Base-by-base conservation (phyloP, 1,140 invertebrate genomes). In the Geopemphigus sp. region DNA sequence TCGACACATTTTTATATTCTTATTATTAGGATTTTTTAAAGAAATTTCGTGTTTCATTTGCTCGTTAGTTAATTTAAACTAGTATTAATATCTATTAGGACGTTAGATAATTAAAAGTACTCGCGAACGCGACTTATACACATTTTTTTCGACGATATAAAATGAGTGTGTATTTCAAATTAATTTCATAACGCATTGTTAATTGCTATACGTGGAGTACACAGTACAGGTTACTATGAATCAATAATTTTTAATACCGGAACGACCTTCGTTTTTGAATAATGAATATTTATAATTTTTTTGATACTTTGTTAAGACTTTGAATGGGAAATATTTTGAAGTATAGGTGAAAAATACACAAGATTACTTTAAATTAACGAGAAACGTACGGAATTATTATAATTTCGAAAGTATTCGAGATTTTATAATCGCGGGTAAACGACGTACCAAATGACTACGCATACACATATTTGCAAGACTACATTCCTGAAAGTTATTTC, bases 31-130 rank as follows among this genome's bases (percentile, higher is more conserved):
- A 47, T 68, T 50, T 50, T 68, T 19, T 15, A 68, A 68, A 26
- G 19, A 24, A 24, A 24, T 68, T 8, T 24, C 39, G 10, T 6
- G 19, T 68, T 50, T 5, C 45, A 53, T 24, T 50, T 70, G 47
- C 53, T 70, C 66, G 66, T 70, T 53, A 22, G 19, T 29, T 70
- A 53, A 53, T 24, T 47, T 53, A 15, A 70, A 53, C 14, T n/a
- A n/a, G n/a, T n/a, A 11, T 53, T 24, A 22, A 29, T 14, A 70
- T 53, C 17, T 24, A 70, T 10, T 68, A 50, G 22, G 17, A 1
- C 50, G 29, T 53, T 68, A 68, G 50, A 57, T 57, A 57, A 57
- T 57, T 57, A 57, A 19, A 24, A 24, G 2, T 2, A 68, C 11
- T 50, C 19, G 50, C 5, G 22, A 53, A 70, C 26, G 66, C 17